Evolutionary conservation across 2,888 invertebrate species (phyloP).

Genomic region (Molanna angustata): DNA sequence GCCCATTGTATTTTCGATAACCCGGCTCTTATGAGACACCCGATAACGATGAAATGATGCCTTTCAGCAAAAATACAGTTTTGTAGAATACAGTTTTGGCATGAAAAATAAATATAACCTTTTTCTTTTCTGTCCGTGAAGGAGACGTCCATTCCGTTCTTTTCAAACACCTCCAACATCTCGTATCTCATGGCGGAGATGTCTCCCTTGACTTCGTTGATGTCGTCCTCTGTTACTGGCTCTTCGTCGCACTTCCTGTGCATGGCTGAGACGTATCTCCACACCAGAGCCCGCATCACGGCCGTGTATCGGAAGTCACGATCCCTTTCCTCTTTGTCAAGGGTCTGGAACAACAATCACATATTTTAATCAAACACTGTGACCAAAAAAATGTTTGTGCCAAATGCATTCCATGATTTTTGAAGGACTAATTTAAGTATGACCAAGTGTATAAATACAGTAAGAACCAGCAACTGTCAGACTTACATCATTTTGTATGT

Average conservation of each 20-base stretch:
- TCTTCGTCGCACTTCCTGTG: conserved; percentile 81
- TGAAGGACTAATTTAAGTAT: too few species aligned
- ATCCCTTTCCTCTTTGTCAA: conserved; percentile 64
- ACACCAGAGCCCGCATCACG: conserved; percentile 87
- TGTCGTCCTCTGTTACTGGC: conserved; percentile 87
- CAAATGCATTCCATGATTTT: too few species aligned
- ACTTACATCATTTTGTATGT: too few species aligned
- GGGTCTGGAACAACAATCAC: conserved; percentile 39
- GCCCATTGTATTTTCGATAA: too few species aligned
- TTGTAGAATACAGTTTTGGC: too few species aligned
- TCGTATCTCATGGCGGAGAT: conserved; percentile 91
- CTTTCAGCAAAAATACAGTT: too few species aligned
- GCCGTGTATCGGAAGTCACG: conserved; percentile 69
- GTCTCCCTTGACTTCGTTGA: conserved; percentile 93
- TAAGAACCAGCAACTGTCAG: too few species aligned
- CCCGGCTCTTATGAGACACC: too few species aligned
- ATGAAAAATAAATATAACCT: conserved; percentile 46
- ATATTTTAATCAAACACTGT: too few species aligned
- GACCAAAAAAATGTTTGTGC: too few species aligned
- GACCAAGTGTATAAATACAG: too few species aligned
- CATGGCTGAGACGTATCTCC: conserved; percentile 87
- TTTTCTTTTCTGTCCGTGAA: conserved; percentile 71
- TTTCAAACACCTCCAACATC: conserved; percentile 82
- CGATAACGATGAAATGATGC: too few species aligned
- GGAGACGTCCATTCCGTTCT: conserved; percentile 83